Evolutionary conservation across 2,797 vertebrate species (phyloP), one percentile per base, ranked within the genome.

Genomic region (Typhlichthys subterraneus): DNA sequence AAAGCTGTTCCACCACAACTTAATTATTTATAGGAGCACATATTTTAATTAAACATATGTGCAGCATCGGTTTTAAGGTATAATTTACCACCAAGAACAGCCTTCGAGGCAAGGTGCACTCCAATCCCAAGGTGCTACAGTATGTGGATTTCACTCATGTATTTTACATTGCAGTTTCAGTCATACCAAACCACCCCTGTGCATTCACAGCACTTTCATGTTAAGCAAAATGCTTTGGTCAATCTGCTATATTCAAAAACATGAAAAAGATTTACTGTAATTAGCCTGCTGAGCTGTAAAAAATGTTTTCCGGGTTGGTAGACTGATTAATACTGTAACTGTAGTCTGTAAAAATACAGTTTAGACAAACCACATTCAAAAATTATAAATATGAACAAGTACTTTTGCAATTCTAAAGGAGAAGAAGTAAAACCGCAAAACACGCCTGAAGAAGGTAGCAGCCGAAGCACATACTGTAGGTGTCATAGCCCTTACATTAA

Each of bases 31-130:
- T 67, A 2, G 2, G 1, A 73, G 79, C 73, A 79, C 53, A 55
- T 46, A 72, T 80, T 78, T 84, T 70, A 85, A 86, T 83, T 62
- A 86, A 83, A 65, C 45, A 89, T 77, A 59, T 81, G 67, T 75
- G 72, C 64, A 79, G 82, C 75, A 86, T 82, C 63, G 80, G 73
- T 86, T 84, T 75, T 60, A 83, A 80, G 66, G 58, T 79, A 77
- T 66, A 74, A 65, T 75, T 84, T 80, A 82, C 77, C 76, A 59
- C 69, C 55, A 69, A 63, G 59, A 60, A 78, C 65, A 66, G 66
- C 48, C 53, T 61, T 45, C 49, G 70, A 69, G 59, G n/a, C 19
- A 12, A 70, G 13, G 59, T 65, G 63, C 48, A 59, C 57, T 61
- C 52, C 45, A 53, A 29, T 61, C 51, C 19, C 33, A 65, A 42